A percentile compares a stretch with the other conserved stretches of the same genome.
phyloP scores from a whole-genome alignment of 2,797 vertebrate species.

The Lophotriccus pileatus region DNA sequence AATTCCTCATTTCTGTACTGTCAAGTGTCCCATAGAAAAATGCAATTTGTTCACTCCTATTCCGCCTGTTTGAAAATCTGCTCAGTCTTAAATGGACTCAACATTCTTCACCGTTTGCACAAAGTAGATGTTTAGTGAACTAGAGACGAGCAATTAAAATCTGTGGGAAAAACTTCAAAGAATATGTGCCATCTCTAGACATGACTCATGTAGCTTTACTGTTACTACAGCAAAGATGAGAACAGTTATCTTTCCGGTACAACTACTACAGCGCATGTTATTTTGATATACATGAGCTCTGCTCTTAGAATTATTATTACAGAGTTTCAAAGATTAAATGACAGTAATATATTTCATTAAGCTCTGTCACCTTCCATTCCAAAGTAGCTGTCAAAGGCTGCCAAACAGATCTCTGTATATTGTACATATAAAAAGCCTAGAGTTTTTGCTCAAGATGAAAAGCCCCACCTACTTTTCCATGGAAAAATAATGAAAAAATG shows the following conservation, averaged over 20 bases:
- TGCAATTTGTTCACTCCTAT: background rate
- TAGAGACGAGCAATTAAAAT: background rate
- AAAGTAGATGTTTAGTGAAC: background rate
- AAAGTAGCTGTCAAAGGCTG: background rate
- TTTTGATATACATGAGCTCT: background rate
- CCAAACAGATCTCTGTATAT: background rate
- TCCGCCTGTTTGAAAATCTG: background rate
- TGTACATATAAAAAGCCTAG: background rate
- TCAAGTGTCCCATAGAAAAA: background rate
- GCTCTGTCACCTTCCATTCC: background rate
- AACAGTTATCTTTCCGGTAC: background rate
- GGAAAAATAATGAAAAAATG: background rate
- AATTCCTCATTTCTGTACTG: background rate
- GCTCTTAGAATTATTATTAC: background rate
- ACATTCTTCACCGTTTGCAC: background rate
- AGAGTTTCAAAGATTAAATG: background rate
- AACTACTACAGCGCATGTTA: background rate
- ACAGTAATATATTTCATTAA: background rate
- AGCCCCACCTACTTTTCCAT: accelerated
- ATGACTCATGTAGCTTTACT: background rate
- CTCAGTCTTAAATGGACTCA: background rate
- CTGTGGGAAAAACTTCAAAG: background rate
- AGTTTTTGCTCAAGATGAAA: background rate
- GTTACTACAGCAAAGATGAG: background rate
- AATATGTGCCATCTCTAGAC: background rate